Base-by-base conservation (phyloP, 2,113 vertebrate species). In the Cyprinodon variegatus region DNA sequence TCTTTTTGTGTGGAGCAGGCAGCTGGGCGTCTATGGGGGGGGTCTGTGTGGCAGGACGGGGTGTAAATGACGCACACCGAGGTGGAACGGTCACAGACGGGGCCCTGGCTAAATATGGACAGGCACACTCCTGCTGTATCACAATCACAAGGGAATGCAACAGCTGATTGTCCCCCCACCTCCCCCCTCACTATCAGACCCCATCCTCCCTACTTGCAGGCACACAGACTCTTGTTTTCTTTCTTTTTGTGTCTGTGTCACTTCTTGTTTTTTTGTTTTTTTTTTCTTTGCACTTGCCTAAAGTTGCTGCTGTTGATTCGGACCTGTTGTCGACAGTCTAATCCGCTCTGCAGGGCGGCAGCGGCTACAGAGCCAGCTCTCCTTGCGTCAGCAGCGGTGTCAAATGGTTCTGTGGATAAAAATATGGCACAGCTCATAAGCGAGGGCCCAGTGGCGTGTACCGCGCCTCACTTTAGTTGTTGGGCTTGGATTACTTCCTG, bases 51-150 rank as follows among this genome's bases (percentile, higher is more conserved):
- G 75, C 76, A 72, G 83, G 79, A 81, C 86, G 65, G 88, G 92
- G 94, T 95, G 95, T 93, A 94, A 96, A 94, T 96, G 95, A 96
- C 94, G 91, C 94, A 94, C 82, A 83, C 86, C 89, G 87, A 69
- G 70, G 88, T 78, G 72, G 88, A 88, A 84, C 82, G 82, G 95
- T 95, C 94, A 94, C 93, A 92, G 93, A 92, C 90, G 7, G 91
- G 92, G 91, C 91, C 90, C 94, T 96, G 95, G 90, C 96, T 96
- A 96, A 96, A 97, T 96, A 96, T 94, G 96, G 96, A 90, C 93
- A 95, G 87, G 88, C 93, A 61, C 86, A 92, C 91, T 92, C 90
- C 82, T 89, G 92, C 92, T 94, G 91, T 93, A 95, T 94, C 95
- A 93, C 93, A 88, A 65, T 86, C 86, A 90, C 86, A 77, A 72